A percentile compares a stretch with the other conserved stretches of the same genome.
Conservation (phyloP, 2,113 vertebrate genomes). For the Indicator maculatus region DNA sequence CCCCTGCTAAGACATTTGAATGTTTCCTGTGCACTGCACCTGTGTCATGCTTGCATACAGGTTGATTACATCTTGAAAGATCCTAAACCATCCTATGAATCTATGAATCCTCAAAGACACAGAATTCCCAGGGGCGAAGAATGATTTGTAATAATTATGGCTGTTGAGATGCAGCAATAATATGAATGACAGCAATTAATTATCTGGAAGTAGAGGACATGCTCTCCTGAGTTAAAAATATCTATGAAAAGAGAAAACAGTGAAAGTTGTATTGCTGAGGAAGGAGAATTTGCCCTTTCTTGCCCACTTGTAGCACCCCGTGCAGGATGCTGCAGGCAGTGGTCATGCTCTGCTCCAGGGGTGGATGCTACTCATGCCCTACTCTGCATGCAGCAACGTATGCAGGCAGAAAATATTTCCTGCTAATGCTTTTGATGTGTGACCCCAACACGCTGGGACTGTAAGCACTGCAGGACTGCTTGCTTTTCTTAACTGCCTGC, state of each 20-base stretch:
- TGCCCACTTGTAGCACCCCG: neutral
- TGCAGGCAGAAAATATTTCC: neutral
- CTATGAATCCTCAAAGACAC: neutral
- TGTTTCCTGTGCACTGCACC: neutral
- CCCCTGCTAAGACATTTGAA: neutral
- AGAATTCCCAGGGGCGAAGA: neutral
- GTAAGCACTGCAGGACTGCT: neutral
- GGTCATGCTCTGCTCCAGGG: neutral
- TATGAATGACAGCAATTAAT: neutral
- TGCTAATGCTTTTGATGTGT: neutral
- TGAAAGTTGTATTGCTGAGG: neutral
- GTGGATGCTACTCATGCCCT: neutral
- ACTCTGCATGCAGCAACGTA: neutral
- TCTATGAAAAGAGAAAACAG: neutral
- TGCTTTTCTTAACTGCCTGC: neutral
- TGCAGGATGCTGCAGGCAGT: neutral
- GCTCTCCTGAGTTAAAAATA: neutral
- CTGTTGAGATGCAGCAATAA: neutral
- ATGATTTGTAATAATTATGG: neutral
- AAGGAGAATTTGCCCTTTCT: neutral
- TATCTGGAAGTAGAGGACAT: neutral
- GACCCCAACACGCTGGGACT: rapidly evolving
- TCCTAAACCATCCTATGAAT: too few species aligned
- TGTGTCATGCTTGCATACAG: neutral
- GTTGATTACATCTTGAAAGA: neutral